Evolutionary conservation across 2,113 vertebrate genomes (phyloP).

Genomic region (Eudyptes chrysolophus): DNA sequence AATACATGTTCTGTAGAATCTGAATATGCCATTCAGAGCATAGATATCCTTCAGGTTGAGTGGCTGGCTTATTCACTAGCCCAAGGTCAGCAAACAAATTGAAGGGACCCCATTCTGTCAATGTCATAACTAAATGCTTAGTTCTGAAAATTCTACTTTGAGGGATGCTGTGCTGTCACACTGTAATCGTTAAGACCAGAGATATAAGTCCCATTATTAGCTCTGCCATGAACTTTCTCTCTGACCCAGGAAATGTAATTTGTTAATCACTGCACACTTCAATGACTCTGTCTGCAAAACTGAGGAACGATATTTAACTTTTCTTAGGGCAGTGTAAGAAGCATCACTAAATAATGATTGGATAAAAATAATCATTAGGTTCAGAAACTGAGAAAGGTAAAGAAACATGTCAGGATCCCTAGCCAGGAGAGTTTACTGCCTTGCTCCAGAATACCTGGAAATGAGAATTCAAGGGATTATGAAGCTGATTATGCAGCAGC

Average conservation of each 20-base stretch:
- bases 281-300: neutral
- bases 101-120: neutral
- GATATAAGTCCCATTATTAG: neutral
- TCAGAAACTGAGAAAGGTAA: neutral
- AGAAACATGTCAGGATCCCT: neutral
- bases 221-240: neutral
- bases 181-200: neutral
- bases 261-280: constrained; percentile 11
- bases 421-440: neutral
- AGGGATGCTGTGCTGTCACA: neutral
- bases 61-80: neutral
- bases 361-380: neutral
- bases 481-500: neutral
- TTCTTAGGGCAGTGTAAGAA: neutral
- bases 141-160: neutral
- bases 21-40: neutral
- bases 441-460: neutral
- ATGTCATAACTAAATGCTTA: neutral
- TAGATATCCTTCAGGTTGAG: neutral
- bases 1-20: neutral
- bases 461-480: constrained; percentile 4
- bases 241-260: constrained; percentile 31
- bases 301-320: neutral
- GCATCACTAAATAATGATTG: neutral
- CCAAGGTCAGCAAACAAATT: neutral